Evolutionary conservation across 1,140 invertebrate genomes (phyloP).

Genomic region (Coenobita brevimanus): DNA sequence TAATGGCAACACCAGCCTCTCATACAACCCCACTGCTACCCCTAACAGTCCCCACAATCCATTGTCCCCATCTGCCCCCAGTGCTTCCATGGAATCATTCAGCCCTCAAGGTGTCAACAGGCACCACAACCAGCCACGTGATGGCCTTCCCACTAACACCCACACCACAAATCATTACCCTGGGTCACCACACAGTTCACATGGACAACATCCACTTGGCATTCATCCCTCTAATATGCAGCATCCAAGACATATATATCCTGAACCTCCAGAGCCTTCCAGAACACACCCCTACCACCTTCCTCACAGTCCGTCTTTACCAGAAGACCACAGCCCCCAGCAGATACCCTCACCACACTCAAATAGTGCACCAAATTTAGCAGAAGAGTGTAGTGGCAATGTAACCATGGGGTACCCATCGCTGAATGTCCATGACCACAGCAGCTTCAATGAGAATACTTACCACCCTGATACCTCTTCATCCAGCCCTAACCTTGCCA

Average conservation of each 20-base stretch:
- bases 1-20: neutral
- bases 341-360: slow-evolving; percentile 1
- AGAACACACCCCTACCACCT: neutral
- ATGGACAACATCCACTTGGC: neutral
- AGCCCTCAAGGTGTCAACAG: neutral
- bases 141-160: neutral
- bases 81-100: slow-evolving; percentile 23
- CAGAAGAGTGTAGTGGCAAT: neutral
- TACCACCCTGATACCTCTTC: slow-evolving; percentile 47
- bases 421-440: slow-evolving; percentile 21
- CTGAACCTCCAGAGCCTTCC: neutral
- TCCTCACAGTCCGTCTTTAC: slow-evolving; percentile 20
- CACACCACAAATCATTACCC: neutral
- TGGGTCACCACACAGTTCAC: neutral
- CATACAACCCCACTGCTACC: neutral
- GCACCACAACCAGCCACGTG: neutral
- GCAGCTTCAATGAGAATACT: slow-evolving; percentile 34
- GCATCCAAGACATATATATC: neutral
- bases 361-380: slow-evolving; percentile 37
- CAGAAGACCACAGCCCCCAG: slow-evolving; percentile 13
- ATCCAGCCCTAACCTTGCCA: slow-evolving; percentile 39
- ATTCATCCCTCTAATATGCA: too few species aligned
- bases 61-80: slow-evolving; percentile 23
- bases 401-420: slow-evolving; percentile 11
- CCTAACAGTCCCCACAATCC: neutral